Evolutionary conservation across 1,140 invertebrate species (phyloP), one percentile per base, ranked within the genome.

Genomic region (Macrobrachium nipponense): DNA sequence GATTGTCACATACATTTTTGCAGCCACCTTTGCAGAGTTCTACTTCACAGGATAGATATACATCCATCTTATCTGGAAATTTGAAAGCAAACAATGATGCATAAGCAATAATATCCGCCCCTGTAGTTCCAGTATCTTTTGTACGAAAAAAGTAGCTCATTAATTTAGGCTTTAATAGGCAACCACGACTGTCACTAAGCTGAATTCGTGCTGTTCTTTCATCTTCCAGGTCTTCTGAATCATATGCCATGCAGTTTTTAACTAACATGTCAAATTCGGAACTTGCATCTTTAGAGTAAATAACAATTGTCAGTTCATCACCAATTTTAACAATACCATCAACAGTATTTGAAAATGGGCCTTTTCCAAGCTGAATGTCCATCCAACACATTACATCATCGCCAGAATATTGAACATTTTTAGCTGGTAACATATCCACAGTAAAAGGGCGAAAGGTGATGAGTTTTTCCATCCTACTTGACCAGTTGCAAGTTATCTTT

Each of bases 1-100:
- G 82, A 17, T 86, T 68, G 10, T 70, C 72, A 81, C 85, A 87
- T 58, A 68, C 23, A 51, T 77, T 36, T 3, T 60, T 68, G 70
- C 87, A 89, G 72, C 86, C 70, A 70, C 94, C 94, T 91, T 97
- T 96, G 89, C 96, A 97, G 0, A 97, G 91, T 89, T 97, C 95
- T 0, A 97, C 94, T 84, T 96, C 96, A 89, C 96, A 97, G 89
- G 96, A 95, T 61, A 97, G 94, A 86, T 94, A 94, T 15, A 97
- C 91, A 89, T 97, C 96, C 94, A 96, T 96, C 43, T 95, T 94
- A 90, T 97, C 96, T 0, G 96, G 96, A 91, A 97, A 97, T 91
- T 97, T 97, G 91, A 97, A 97, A 0, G 96, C 96, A 80, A 87
- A 90, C 91, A 97, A 95, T 91, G 93, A 95, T 0, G 96, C 95